Conservation (phyloP, 2,888 invertebrate genomes). For the Augiades crinisus region DNA sequence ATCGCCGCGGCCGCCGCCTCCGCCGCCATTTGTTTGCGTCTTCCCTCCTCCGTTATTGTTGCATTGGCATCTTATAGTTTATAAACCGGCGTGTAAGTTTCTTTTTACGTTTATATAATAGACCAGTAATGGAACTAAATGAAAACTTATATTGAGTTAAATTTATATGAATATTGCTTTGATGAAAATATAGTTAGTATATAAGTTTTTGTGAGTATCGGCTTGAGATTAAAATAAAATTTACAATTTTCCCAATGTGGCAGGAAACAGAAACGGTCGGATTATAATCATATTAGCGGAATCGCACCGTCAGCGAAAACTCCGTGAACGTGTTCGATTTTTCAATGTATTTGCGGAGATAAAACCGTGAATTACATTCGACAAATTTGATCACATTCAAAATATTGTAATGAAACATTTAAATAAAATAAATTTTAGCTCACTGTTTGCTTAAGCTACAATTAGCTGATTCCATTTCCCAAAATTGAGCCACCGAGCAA, state of each 20-base stretch:
- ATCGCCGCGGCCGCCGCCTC: constrained; percentile 39
- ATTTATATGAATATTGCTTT: no score
- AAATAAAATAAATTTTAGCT: no score
- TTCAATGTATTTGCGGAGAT: constrained; percentile 4
- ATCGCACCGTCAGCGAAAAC: constrained; percentile 3
- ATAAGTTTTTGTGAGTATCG: no score
- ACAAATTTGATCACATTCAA: neutral
- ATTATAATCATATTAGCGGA: neutral
- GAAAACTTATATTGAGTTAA: no score
- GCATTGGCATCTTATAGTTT: constrained; percentile 8
- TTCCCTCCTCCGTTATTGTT: constrained; percentile 11
- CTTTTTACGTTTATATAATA: no score
- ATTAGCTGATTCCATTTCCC: no score
- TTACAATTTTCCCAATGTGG: neutral
- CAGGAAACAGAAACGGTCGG: neutral
- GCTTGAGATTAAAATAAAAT: neutral
- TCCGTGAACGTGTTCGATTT: neutral
- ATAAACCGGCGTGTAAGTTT: no score
- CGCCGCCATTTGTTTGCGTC: constrained; percentile 22
- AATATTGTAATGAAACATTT: no score
- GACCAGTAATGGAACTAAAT: no score
- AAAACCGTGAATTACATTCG: neutral
- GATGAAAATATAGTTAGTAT: no score
- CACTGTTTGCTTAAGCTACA: no score
- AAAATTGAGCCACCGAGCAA: no score